phyloP scores from a whole-genome alignment of 1,140 invertebrate species.

The Penaeus japonicus region DNA sequence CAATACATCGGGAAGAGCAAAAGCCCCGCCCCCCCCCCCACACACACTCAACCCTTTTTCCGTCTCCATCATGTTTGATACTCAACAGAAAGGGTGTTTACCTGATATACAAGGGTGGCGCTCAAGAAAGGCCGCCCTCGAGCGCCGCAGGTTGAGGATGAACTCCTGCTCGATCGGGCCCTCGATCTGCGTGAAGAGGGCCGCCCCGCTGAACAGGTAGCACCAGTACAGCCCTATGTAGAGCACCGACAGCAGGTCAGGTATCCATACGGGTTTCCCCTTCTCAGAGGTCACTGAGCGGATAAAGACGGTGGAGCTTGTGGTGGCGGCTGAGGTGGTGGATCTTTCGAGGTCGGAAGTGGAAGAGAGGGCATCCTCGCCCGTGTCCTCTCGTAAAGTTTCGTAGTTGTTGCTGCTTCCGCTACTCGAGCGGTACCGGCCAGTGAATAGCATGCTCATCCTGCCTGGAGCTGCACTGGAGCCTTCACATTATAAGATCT shows the following conservation, averaged over 20 bases:
- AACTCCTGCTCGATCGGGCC: slow-evolving; percentile 15
- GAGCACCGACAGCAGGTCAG: background rate
- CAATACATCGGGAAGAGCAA: too few relatives aligned
- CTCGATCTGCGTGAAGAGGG: slow-evolving; percentile 29
- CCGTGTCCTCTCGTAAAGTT: background rate
- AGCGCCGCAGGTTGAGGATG: background rate
- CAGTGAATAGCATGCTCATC: too few relatives aligned
- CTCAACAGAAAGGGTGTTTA: background rate
- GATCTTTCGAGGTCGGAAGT: background rate
- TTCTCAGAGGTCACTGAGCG: background rate
- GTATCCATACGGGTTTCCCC: background rate
- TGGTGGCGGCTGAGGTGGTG: too few relatives aligned
- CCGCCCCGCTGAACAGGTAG: slow-evolving; percentile 28
- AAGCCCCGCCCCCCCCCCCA: too few relatives aligned
- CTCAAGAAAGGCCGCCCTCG: slow-evolving; percentile 10
- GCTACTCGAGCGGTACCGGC: too few relatives aligned
- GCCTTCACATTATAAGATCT: too few relatives aligned
- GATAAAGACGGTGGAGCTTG: too few relatives aligned
- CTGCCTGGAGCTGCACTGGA: too few relatives aligned
- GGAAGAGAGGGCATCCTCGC: background rate
- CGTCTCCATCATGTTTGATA: too few relatives aligned
- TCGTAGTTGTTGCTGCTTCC: background rate
- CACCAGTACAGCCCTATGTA: slow-evolving; percentile 32
- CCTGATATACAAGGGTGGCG: slow-evolving; percentile 32
- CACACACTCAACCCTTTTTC: too few relatives aligned